These are phyloP conservation scores for Tetrax tetrax DNA, from an alignment of 2,113 vertebrate species.

Conservation along the genomic window DNA sequence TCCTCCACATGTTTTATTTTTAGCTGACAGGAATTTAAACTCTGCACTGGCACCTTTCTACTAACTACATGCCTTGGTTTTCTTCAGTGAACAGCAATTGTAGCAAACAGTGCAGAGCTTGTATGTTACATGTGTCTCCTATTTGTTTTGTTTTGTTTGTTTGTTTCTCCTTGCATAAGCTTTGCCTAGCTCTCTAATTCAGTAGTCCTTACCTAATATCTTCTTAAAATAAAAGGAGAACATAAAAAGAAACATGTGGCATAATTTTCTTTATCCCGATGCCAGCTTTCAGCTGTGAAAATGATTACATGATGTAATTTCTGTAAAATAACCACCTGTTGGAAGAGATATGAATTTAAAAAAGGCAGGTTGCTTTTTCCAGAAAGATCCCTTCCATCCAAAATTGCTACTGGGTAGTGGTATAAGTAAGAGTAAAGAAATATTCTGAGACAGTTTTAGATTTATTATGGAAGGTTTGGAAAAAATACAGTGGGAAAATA, in stretches of 20 bases:
- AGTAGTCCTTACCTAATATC: neutral
- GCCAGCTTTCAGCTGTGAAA: neutral
- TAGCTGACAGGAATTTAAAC: neutral
- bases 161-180: neutral
- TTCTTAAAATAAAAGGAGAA: neutral
- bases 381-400: neutral
- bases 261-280: neutral
- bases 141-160: neutral
- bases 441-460: neutral
- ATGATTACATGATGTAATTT: neutral
- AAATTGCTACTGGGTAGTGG: neutral
- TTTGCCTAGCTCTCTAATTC: neutral
- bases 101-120: neutral
- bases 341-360: neutral
- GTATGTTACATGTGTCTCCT: neutral
- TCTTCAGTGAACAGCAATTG: neutral
- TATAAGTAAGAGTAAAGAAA: neutral
- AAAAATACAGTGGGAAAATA: constrained; percentile 14
- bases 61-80: neutral
- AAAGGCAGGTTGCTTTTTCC: neutral
- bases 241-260: neutral
- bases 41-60: neutral
- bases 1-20: neutral
- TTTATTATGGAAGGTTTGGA: neutral
- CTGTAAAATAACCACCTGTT: neutral